Evolutionary conservation across 2,888 invertebrate genomes (phyloP).

Genomic region (Mythimna loreyi): DNA sequence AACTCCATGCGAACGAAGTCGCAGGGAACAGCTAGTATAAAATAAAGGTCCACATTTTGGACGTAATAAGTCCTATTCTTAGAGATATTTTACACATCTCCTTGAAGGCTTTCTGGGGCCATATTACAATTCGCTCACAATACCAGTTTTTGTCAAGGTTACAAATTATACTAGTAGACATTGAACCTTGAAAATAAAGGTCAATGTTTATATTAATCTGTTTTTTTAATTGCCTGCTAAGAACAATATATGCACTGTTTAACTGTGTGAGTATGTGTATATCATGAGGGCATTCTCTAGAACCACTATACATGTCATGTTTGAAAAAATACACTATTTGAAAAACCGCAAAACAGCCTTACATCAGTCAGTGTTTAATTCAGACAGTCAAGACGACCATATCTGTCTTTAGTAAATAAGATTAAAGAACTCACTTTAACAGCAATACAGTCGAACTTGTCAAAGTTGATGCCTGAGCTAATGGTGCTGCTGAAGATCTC

Average conservation of each 20-base stretch:
- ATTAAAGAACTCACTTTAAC: conserved; percentile 93
- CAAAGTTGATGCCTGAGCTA: conserved; percentile 97
- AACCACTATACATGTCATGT: too few species aligned
- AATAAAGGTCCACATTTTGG: not conserved
- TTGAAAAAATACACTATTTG: too few species aligned
- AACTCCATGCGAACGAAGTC: too few species aligned
- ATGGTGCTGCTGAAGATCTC: conserved; percentile 93
- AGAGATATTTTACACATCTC: not conserved
- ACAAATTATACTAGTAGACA: conserved; percentile 6
- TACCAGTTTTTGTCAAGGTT: conserved; percentile 24
- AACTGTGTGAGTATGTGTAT: too few species aligned
- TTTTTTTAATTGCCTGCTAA: not conserved
- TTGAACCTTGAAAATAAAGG: conserved; percentile 19
- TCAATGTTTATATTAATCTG: conserved; percentile 1
- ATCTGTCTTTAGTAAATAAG: not conserved
- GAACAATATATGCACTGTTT: too few species aligned
- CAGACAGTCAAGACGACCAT: too few species aligned
- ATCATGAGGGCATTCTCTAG: too few species aligned
- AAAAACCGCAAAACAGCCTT: too few species aligned
- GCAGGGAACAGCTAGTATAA: too few species aligned
- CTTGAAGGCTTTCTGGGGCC: too few species aligned
- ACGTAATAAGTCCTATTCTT: not conserved
- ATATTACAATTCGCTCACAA: conserved; percentile 1
- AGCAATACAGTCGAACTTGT: conserved; percentile 96
- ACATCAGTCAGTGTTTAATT: too few species aligned